Evolutionary conservation across 2,888 invertebrate genomes (phyloP).

Genomic region (Tenthredo distinguenda): DNA sequence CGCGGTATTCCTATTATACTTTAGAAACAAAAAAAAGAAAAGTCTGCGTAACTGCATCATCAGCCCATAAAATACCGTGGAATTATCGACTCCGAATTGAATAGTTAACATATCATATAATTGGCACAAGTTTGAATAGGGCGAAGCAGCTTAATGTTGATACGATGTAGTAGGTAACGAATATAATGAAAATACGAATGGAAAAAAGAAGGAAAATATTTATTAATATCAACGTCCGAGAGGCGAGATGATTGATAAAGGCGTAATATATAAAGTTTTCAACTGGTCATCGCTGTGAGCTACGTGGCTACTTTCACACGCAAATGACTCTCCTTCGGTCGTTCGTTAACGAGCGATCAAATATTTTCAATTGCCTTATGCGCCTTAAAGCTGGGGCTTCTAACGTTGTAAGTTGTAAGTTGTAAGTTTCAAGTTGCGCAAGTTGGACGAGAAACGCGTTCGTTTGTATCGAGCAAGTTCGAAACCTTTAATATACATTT

Average conservation of each 20-base stretch:
- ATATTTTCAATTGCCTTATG: slow-evolving; percentile 42
- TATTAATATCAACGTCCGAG: slow-evolving; percentile 12
- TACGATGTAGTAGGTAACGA: too few species aligned
- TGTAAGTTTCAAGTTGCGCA: background rate
- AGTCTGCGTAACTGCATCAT: too few species aligned
- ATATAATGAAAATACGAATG: background rate
- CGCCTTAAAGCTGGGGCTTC: background rate
- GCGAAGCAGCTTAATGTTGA: too few species aligned
- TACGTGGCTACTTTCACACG: slow-evolving; percentile 37
- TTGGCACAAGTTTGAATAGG: too few species aligned
- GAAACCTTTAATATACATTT: slow-evolving; percentile 18
- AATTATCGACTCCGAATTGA: too few species aligned
- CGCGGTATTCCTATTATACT: too few species aligned
- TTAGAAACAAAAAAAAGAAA: too few species aligned
- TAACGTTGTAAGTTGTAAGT: background rate
- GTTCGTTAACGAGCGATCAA: slow-evolving; percentile 47
- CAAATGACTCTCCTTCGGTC: slow-evolving; percentile 27
- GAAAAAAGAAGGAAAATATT: background rate
- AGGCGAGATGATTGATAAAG: slow-evolving; percentile 43
- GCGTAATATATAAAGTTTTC: slow-evolving; percentile 36
- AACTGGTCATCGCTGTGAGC: slow-evolving; percentile 36
- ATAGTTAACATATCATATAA: too few species aligned
- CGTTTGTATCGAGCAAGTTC: background rate
- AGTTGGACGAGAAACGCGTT: background rate
- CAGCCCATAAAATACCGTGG: too few species aligned